Base-by-base conservation (phyloP, 2,888 invertebrate genomes). In the Macrosoma leucophasiata region DNA sequence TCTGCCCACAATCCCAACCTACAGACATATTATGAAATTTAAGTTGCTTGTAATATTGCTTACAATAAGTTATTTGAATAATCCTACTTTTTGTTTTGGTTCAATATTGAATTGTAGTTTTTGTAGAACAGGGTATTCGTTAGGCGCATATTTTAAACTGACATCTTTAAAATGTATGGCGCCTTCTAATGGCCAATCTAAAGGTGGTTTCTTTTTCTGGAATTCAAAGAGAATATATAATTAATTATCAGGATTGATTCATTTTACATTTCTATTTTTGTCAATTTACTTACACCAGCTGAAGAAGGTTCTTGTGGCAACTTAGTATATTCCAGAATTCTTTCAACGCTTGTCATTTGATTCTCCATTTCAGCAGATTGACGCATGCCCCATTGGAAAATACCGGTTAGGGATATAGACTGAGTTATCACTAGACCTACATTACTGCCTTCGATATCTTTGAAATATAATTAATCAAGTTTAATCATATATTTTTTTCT, bases 321-420 rank as follows among this genome's bases (percentile, higher is more conserved):
- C 8, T 81, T 74, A 0, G 87, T 86, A 58, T 92, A 93, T 50
- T 92, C 91, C 8, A 90, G 48, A 1, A 92, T 86, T 48, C 96
- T 77, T 74, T 96, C 96, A 0, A 96, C 95, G 2, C 91, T 89
- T 47, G 90, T 91, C 85, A 93, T 87, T 54, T 91, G 91, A 58
- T 92, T 93, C 39, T 90, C 88, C 50, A 91, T 88, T 69, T 95
- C 95, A 0, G 95, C 93, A n/a, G 92, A 92, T 63, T 95, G 95
- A 8, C 95, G 84, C 86, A 95, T 91, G 4, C 93, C 94, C 94
- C 94, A 96, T 52, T 88, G 88, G 45, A 87, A 81, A 50, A 91
- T 74, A 11, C 89, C 89, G 6, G 88, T 88, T 17, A 90, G 55
- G 0, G 87, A 86, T 48, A 88, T 86, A 1, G 89, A 85, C 62